phyloP scores from a whole-genome alignment of 35 echinoderm and acorn worm genomes.

The Chiridota heheva region DNA sequence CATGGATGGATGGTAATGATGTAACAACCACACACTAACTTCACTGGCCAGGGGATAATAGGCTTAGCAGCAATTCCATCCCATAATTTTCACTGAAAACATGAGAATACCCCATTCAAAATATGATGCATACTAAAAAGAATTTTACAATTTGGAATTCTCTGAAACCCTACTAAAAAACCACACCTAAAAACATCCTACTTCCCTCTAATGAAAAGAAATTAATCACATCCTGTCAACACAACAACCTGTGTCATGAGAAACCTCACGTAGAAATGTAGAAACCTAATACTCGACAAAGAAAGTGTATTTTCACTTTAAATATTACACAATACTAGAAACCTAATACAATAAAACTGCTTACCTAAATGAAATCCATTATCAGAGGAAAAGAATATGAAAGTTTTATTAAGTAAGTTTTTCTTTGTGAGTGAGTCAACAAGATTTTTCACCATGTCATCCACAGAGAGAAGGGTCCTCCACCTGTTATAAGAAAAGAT shows the following conservation, averaged over 20 bases:
- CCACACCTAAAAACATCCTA: not conserved
- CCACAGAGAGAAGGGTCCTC: slow-evolving; percentile 93
- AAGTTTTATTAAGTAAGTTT: slow-evolving; percentile 78
- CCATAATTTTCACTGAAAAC: too few species aligned
- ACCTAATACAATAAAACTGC: slow-evolving; percentile 8
- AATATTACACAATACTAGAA: not conserved
- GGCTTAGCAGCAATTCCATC: too few species aligned
- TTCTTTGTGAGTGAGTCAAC: slow-evolving; percentile 51
- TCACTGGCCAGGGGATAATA: too few species aligned
- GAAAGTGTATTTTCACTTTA: not conserved
- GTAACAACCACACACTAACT: too few species aligned
- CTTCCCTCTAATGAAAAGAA: not conserved
- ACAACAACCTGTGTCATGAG: not conserved
- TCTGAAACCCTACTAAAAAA: too few species aligned
- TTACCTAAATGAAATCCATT: slow-evolving; percentile 98
- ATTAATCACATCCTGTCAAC: not conserved
- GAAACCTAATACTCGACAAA: not conserved
- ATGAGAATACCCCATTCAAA: too few species aligned
- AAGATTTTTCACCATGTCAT: slow-evolving; percentile 90
- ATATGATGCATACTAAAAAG: too few species aligned
- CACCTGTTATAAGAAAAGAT: slow-evolving; percentile 50
- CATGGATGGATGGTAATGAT: too few species aligned
- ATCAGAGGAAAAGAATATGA: slow-evolving; percentile 91
- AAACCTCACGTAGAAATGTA: not conserved
- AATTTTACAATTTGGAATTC: too few species aligned